phyloP scores from a whole-genome alignment of 2,797 vertebrate genomes.

The Neosilurus hyrtlii region DNA sequence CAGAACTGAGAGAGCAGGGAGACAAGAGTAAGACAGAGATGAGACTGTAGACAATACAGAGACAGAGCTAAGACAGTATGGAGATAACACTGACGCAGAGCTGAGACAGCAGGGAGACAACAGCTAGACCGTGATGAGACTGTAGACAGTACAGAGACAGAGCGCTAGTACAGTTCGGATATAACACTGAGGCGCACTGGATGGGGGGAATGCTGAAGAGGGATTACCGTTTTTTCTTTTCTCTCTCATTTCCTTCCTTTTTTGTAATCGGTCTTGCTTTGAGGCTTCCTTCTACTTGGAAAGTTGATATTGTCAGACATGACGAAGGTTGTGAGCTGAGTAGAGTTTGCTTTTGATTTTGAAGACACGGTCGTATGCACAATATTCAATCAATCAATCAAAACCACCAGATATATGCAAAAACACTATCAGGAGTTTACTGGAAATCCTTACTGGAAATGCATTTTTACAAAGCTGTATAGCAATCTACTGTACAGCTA shows the following conservation, averaged over 20 bases:
- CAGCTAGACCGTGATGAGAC: too few species aligned
- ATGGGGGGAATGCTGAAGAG: background rate
- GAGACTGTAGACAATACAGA: background rate
- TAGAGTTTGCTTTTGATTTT: background rate
- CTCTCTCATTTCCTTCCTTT: background rate
- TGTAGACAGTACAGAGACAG: background rate
- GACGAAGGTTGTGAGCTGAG: background rate
- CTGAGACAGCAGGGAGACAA: background rate
- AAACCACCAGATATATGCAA: background rate
- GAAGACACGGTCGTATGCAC: background rate
- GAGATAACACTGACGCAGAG: background rate
- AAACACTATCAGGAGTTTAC: too few species aligned
- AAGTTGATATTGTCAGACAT: background rate
- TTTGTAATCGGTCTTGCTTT: conserved; percentile 21
- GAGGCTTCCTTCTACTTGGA: conserved; percentile 6
- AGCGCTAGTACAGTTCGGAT: background rate
- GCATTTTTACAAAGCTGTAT: background rate
- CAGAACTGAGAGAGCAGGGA: background rate
- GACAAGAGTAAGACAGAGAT: background rate
- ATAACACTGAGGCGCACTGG: too few species aligned
- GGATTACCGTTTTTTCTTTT: background rate
- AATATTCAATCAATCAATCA: background rate
- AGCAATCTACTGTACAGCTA: background rate
- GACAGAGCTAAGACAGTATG: background rate
- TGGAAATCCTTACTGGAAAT: background rate